phyloP scores from a whole-genome alignment of 2,797 vertebrate species.

The Clangula hyemalis region DNA sequence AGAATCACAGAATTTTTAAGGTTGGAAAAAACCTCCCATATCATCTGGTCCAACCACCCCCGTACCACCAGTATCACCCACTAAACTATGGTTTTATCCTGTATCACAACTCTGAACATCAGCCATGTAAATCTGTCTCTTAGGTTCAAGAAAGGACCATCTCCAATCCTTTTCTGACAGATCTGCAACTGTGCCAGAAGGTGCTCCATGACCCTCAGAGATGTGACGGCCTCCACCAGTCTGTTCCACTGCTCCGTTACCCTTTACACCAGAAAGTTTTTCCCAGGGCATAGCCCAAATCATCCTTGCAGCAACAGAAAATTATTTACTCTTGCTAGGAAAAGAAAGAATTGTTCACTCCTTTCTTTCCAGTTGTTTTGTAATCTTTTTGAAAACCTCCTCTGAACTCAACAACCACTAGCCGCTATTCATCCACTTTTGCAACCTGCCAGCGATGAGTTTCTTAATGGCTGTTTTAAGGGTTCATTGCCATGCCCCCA shows the following conservation, averaged over 20 bases:
- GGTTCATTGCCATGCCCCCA: accelerated
- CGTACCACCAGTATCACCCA: too few relatives aligned
- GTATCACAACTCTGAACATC: accelerated
- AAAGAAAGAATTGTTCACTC: neutral
- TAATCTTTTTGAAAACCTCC: neutral
- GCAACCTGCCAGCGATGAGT: neutral
- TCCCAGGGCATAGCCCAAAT: neutral
- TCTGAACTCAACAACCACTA: neutral
- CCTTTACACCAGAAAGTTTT: neutral
- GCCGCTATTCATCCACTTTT: neutral
- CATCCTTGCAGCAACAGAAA: neutral
- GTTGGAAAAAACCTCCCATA: too few relatives aligned
- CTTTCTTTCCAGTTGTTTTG: neutral
- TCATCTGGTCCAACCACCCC: too few relatives aligned
- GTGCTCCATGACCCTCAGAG: neutral
- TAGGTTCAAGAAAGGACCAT: neutral
- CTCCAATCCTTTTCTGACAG: neutral
- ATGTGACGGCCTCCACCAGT: accelerated
- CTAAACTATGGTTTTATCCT: neutral
- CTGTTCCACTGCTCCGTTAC: neutral
- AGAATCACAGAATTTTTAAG: too few relatives aligned
- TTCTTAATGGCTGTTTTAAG: neutral
- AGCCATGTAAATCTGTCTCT: neutral
- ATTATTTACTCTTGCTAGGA: neutral
- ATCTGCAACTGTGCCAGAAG: accelerated